Evolutionary conservation across 2,113 vertebrate genomes (phyloP).

Genomic region (Clarias macrocephalus): DNA sequence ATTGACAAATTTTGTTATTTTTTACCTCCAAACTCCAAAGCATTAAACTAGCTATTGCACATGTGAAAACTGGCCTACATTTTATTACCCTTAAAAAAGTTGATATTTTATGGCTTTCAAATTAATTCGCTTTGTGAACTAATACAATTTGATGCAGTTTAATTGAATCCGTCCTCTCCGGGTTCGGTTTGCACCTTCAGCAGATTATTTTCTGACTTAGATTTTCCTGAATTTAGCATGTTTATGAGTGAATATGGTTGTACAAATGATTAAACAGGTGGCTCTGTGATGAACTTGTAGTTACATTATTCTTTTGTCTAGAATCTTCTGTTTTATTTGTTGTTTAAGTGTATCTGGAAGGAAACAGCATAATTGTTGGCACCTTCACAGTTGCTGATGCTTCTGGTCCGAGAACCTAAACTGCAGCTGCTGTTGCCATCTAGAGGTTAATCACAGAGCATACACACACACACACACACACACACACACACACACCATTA

Average conservation of each 20-base stretch:
- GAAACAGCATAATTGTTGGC: not conserved
- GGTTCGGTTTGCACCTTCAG: not conserved
- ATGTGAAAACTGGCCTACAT: not conserved
- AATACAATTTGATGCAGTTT: not conserved
- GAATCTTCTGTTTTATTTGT: not conserved
- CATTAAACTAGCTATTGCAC: not conserved
- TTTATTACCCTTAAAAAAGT: not conserved
- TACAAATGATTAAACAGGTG: not conserved
- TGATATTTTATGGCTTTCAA: not conserved
- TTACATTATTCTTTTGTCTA: not conserved
- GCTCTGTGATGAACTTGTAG: not conserved
- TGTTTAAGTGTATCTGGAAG: not conserved
- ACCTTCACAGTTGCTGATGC: not conserved
- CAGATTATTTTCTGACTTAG: not conserved
- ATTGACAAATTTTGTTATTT: too few relatives aligned
- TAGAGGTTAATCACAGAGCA: conserved; percentile 40
- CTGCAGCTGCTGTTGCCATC: conserved; percentile 46
- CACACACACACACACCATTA: conserved; percentile 5
- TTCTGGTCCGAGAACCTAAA: conserved; percentile 9
- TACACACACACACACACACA: conserved; percentile 8
- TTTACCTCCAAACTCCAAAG: too few relatives aligned
- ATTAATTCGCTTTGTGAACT: too few relatives aligned
- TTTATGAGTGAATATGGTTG: not conserved
- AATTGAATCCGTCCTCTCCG: not conserved
- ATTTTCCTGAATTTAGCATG: not conserved